Conservation (phyloP, 2,797 vertebrate genomes). For the Sparus aurata region DNA sequence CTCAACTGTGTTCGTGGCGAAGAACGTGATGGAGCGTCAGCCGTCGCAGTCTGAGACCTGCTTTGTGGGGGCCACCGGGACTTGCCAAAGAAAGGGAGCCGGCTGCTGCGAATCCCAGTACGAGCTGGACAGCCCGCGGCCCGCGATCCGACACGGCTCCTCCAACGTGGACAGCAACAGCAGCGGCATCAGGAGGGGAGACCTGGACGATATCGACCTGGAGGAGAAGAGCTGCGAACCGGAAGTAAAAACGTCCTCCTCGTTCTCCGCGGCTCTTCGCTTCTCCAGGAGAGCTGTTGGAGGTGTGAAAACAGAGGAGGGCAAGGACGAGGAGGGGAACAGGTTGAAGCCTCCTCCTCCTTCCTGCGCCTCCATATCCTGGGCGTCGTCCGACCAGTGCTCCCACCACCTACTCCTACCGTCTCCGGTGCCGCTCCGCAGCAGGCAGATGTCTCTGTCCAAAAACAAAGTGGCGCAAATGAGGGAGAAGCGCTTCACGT, state of each 20-base stretch:
- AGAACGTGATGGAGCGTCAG: slow-evolving; percentile 75
- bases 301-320: slow-evolving; percentile 48
- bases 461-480: slow-evolving; percentile 82
- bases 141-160: slow-evolving; percentile 31
- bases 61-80: slow-evolving; percentile 55
- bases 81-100: slow-evolving; percentile 28
- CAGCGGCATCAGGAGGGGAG: slow-evolving; percentile 67
- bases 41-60: slow-evolving; percentile 82
- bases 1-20: slow-evolving; percentile 83
- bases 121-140: slow-evolving; percentile 68
- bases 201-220: slow-evolving; percentile 85
- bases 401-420: slow-evolving; percentile 73
- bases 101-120: slow-evolving; percentile 47
- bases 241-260: slow-evolving; percentile 56
- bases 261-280: slow-evolving; percentile 61
- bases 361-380: slow-evolving; percentile 73
- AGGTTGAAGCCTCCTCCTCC: slow-evolving; percentile 66
- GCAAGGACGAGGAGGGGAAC: slow-evolving; percentile 44
- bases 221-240: slow-evolving; percentile 78
- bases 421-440: slow-evolving; percentile 56
- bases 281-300: slow-evolving; percentile 66
- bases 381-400: slow-evolving; percentile 72
- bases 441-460: slow-evolving; percentile 68
- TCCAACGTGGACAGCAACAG: slow-evolving; percentile 59
- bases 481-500: slow-evolving; percentile 86